Percentiles rank a stretch among this genome's conserved stretches.
Conservation (phyloP, 1,140 invertebrate species). For the Globodera rostochiensis region DNA sequence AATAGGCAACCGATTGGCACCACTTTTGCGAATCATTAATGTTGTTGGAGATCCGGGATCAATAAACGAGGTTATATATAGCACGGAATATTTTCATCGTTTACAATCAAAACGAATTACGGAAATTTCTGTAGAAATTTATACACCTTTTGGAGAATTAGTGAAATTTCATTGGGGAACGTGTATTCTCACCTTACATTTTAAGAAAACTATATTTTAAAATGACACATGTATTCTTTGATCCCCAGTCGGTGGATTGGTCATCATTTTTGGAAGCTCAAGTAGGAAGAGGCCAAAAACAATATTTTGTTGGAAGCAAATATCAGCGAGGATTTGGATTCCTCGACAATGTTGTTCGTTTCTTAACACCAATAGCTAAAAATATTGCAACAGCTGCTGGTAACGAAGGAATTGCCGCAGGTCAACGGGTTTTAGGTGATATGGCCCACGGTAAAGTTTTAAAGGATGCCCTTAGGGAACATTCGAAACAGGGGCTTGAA, state of each 20-base stretch:
- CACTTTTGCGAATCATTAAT: conserved; percentile 12
- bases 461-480: background rate
- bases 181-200: background rate
- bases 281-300: background rate
- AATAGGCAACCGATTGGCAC: background rate
- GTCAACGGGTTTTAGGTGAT: background rate
- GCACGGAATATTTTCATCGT: no score
- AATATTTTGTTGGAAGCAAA: conserved; percentile 14
- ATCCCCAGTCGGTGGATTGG: conserved; percentile 6
- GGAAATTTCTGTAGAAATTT: no score
- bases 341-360: background rate
- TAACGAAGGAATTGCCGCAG: background rate
- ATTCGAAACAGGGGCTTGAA: background rate
- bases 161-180: conserved; percentile 17
- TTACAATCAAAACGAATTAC: no score
- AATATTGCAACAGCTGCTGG: conserved; percentile 7
- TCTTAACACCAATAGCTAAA: conserved; percentile 15
- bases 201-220: conserved; percentile 16
- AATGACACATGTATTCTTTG: conserved; percentile 8
- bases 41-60: conserved; percentile 1
- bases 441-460: background rate
- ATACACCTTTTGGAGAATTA: background rate
- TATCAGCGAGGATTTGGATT: conserved; percentile 20
- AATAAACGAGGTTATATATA: background rate
- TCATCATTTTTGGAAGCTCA: background rate